phyloP scores from a whole-genome alignment of 2,797 vertebrate species.

The Holocentrus rufus region DNA sequence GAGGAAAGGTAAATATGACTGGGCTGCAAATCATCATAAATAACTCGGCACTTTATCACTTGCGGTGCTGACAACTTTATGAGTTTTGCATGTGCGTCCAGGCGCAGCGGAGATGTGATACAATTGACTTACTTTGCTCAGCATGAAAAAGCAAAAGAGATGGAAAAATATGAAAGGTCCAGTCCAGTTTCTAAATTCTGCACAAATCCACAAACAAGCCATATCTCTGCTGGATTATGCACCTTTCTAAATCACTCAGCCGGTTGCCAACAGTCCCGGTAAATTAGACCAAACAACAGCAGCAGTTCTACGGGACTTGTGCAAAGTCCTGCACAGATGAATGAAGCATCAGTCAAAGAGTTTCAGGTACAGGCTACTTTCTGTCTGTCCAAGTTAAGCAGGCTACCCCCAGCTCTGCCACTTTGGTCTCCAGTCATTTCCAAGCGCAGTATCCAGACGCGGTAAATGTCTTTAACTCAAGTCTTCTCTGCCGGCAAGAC shows the following conservation, averaged over 20 bases:
- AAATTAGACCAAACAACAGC: constrained; percentile 1
- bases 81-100: constrained; percentile 38
- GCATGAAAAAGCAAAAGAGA: constrained; percentile 61
- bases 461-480: constrained; percentile 49
- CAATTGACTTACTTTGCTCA: constrained; percentile 73
- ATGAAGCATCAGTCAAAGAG: constrained; percentile 57
- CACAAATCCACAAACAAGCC: constrained; percentile 51
- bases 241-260: constrained; percentile 31
- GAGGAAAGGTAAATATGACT: constrained; percentile 22
- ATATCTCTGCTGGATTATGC: constrained; percentile 60
- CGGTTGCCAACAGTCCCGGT: constrained; percentile 7
- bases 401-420: constrained; percentile 12
- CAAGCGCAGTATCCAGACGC: constrained; percentile 41
- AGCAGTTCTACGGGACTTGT: constrained; percentile 14
- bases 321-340: constrained; percentile 24
- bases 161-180: constrained; percentile 47
- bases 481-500: constrained; percentile 53
- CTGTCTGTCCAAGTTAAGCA: not conserved
- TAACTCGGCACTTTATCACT: constrained; percentile 1
- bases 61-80: constrained; percentile 45
- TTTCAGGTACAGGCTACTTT: constrained; percentile 24
- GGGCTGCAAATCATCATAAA: constrained; percentile 23
- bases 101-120: constrained; percentile 5
- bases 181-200: constrained; percentile 48
- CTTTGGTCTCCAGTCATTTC: constrained; percentile 63